A percentile compares a stretch with the other conserved stretches of the same genome.
These are phyloP conservation scores for Cavia porcellus DNA, from an alignment of 2,113 vertebrate species.

Conservation along the genomic window DNA sequence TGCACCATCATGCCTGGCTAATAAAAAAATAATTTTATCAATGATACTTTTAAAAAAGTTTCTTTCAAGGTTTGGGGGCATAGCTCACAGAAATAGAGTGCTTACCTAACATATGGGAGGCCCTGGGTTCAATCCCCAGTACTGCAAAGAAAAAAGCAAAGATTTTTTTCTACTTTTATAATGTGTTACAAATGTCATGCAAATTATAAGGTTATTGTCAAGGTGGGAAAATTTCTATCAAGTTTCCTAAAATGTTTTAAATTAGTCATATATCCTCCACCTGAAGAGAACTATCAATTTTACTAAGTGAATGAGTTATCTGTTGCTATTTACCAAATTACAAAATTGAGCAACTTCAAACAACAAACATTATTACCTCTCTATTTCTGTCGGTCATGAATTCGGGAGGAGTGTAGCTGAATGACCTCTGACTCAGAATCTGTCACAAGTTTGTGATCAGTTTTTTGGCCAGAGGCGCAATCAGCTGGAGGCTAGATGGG, in stretches of 20 bases:
- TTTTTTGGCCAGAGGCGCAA: background rate
- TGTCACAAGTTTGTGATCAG: background rate
- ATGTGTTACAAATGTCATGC: background rate
- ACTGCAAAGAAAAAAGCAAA: background rate
- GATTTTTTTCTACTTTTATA: background rate
- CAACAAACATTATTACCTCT: too few species aligned
- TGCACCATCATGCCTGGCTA: too few species aligned
- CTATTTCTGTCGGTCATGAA: too few species aligned
- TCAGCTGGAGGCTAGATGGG: background rate
- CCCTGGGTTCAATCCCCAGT: background rate
- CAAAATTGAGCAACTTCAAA: background rate
- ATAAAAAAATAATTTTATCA: background rate
- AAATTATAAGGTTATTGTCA: background rate
- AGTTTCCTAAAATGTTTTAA: background rate
- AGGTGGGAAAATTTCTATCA: background rate
- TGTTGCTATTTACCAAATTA: background rate
- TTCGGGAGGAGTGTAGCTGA: background rate
- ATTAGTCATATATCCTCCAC: background rate
- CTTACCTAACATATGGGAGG: background rate
- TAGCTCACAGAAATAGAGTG: background rate
- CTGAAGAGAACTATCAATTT: background rate
- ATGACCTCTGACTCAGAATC: background rate
- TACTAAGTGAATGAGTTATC: conserved; percentile 2
- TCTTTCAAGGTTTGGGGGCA: background rate
- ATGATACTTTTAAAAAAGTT: background rate